phyloP scores from a whole-genome alignment of 2,888 invertebrate species.

The Isoperla grammatica region DNA sequence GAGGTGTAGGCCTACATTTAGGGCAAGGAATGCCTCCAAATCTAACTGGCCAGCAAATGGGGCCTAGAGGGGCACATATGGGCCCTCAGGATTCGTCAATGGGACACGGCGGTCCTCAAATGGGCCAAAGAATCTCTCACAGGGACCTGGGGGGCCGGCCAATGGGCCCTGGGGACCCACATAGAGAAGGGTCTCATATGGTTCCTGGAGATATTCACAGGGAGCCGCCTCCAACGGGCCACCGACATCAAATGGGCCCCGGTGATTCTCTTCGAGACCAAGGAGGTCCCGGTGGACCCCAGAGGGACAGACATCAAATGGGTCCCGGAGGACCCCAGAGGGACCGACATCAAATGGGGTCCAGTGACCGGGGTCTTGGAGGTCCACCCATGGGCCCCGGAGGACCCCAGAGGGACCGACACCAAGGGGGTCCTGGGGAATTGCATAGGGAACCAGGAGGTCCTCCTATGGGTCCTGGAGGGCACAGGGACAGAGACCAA shows the following conservation, averaged over 20 bases:
- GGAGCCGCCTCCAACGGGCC: background rate
- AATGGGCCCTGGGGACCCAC: too few relatives aligned
- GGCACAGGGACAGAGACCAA: background rate
- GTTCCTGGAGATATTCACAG: too few relatives aligned
- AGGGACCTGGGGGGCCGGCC: too few relatives aligned
- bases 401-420: slow-evolving; percentile 1
- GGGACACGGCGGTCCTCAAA: too few relatives aligned
- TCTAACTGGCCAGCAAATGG: too few relatives aligned
- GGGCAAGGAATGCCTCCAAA: too few relatives aligned
- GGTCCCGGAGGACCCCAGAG: background rate
- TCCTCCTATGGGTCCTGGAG: background rate
- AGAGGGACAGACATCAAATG: background rate
- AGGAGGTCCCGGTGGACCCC: slow-evolving; percentile 3
- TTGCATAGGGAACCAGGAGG: background rate
- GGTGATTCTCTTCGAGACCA: background rate
- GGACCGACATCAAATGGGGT: background rate
- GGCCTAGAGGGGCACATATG: too few relatives aligned
- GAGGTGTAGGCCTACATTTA: too few relatives aligned
- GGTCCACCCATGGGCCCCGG: background rate
- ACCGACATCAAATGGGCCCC: background rate
- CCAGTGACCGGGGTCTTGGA: background rate
- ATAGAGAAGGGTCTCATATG: too few relatives aligned
- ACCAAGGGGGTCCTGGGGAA: background rate
- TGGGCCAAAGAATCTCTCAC: too few relatives aligned
- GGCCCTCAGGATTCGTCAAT: too few relatives aligned